phyloP scores from a whole-genome alignment of 2,888 invertebrate species.

The Dione juno region DNA sequence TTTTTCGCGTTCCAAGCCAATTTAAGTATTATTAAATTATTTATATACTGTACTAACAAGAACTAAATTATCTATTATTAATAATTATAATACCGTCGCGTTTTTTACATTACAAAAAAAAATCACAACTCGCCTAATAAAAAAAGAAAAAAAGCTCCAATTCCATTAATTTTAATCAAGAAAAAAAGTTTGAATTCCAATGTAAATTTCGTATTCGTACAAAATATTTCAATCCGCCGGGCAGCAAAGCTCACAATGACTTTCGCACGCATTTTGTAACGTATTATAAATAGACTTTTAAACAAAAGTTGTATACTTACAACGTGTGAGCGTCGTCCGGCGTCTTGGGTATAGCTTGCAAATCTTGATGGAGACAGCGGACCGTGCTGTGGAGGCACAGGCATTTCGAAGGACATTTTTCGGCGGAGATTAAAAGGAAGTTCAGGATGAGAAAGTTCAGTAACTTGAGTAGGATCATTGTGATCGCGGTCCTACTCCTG shows the following conservation, averaged over 20 bases:
- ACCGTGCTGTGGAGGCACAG: conserved; percentile 64
- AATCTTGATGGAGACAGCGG: conserved; percentile 64
- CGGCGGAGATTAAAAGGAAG: conserved; percentile 49
- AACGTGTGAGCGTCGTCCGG: conserved; percentile 66
- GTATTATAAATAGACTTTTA: conserved; percentile 43
- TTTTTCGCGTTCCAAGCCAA: not conserved
- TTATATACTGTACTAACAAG: too few species aligned
- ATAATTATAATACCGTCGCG: not conserved
- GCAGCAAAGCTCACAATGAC: conserved; percentile 47
- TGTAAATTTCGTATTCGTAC: not conserved
- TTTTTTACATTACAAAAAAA: not conserved
- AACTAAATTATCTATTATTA: not conserved
- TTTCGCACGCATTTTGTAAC: conserved; percentile 45
- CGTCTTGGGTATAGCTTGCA: conserved; percentile 61
- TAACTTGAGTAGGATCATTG: conserved; percentile 54
- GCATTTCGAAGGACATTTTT: conserved; percentile 66
- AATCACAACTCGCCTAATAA: not conserved
- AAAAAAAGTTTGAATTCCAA: not conserved
- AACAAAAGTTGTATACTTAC: conserved; percentile 61
- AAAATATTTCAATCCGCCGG: conserved; percentile 9
- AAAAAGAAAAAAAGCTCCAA: too few species aligned
- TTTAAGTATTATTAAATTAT: not conserved
- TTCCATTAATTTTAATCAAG: too few species aligned
- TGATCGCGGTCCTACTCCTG: conserved; percentile 41
- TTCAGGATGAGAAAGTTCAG: conserved; percentile 59